Percentiles rank a stretch among this genome's conserved stretches.
Evolutionary conservation across 1,140 invertebrate species (phyloP).

Genomic region (Octopus sinensis): DNA sequence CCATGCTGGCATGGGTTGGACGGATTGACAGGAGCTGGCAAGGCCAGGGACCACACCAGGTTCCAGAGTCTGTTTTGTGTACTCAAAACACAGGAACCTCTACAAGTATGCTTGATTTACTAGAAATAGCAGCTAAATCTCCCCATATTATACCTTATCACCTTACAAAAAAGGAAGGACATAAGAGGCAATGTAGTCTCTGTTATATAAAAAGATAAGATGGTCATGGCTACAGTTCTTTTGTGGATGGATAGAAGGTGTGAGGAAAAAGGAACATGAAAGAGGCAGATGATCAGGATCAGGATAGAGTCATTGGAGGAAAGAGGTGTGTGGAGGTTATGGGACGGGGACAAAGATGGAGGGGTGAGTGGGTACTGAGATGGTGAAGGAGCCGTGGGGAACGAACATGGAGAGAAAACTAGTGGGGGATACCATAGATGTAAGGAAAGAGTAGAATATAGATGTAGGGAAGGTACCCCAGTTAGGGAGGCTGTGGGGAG

Average conservation of each 20-base stretch:
- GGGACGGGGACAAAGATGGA: not conserved
- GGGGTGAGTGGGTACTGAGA: constrained; percentile 27
- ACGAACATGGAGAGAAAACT: constrained; percentile 36
- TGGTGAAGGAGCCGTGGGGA: constrained; percentile 37
- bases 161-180: too few species aligned
- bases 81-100: too few species aligned
- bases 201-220: too few species aligned
- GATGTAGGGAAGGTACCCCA: not conserved
- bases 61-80: too few species aligned
- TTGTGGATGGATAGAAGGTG: not conserved
- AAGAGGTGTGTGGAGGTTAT: constrained; percentile 27
- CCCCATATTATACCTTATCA: too few species aligned
- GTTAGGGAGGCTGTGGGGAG: constrained; percentile 10
- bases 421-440: constrained; percentile 39
- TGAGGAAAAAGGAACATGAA: not conserved
- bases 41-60: too few species aligned
- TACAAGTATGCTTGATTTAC: too few species aligned
- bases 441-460: constrained; percentile 24
- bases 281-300: not conserved
- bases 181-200: too few species aligned
- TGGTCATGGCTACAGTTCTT: too few species aligned
- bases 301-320: not conserved
- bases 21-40: too few species aligned
- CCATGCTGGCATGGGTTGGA: too few species aligned
- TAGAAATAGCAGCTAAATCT: too few species aligned